Evolutionary conservation across 2,888 invertebrate genomes (phyloP).

Genomic region (Ceraclea dissimilis): DNA sequence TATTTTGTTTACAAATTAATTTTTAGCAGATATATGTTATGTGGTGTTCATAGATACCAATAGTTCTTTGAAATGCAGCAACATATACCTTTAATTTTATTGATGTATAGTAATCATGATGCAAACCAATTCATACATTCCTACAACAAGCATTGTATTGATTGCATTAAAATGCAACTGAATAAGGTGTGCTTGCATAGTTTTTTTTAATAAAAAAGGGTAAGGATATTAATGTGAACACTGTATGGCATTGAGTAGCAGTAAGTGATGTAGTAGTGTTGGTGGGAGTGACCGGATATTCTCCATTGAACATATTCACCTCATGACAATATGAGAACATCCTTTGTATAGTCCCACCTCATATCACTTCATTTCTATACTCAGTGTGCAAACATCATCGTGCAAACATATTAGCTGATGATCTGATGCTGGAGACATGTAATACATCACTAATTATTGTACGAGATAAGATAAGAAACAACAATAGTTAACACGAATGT

Average conservation of each 20-base stretch:
- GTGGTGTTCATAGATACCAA: too few relatives aligned
- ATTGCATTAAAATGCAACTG: too few relatives aligned
- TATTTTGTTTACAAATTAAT: too few relatives aligned
- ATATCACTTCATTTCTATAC: background rate
- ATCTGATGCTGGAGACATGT: constrained; percentile 27
- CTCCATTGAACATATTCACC: constrained; percentile 37
- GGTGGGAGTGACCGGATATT: constrained; percentile 38
- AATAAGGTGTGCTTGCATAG: background rate
- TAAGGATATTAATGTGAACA: background rate
- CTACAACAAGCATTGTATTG: too few relatives aligned
- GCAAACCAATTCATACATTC: too few relatives aligned
- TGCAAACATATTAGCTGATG: constrained; percentile 25
- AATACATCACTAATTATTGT: too few relatives aligned
- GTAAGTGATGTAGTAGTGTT: background rate
- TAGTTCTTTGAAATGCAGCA: too few relatives aligned
- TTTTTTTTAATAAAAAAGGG: background rate
- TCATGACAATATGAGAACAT: constrained; percentile 42
- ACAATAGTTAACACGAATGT: too few relatives aligned
- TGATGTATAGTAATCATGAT: too few relatives aligned
- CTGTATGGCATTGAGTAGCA: background rate
- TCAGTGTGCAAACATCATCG: constrained; percentile 17
- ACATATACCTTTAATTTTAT: too few relatives aligned
- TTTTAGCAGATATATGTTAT: too few relatives aligned
- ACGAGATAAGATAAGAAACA: too few relatives aligned
- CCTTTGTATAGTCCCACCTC: constrained; percentile 30